phyloP scores from a whole-genome alignment of 2,888 invertebrate species.

The Drosophila paranaensis region DNA sequence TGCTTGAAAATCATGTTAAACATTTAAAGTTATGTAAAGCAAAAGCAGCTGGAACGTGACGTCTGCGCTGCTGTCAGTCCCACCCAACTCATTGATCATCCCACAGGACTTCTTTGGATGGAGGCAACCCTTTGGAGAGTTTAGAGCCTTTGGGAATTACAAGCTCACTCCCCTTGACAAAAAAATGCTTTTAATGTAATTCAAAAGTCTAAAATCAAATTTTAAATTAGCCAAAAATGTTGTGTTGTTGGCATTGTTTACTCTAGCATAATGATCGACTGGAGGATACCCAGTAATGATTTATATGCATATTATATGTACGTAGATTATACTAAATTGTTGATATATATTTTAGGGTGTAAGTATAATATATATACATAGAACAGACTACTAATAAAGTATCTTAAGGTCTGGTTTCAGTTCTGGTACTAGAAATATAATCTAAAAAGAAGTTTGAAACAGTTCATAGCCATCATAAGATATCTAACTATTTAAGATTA shows the following conservation, averaged over 20 bases:
- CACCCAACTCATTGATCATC: not conserved
- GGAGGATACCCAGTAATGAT: not conserved
- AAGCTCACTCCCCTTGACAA: not conserved
- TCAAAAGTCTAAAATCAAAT: not conserved
- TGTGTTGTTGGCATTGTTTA: not conserved
- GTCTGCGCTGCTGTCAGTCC: not conserved
- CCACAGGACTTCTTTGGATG: not conserved
- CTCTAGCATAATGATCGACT: not conserved
- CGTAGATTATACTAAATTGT: too few species aligned
- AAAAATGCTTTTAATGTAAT: slow-evolving; percentile 7
- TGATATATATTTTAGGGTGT: too few species aligned
- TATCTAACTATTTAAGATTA: too few species aligned
- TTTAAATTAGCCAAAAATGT: slow-evolving; percentile 5
- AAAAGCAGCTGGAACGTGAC: too few species aligned
- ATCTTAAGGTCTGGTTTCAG: too few species aligned
- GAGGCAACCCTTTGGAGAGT: not conserved
- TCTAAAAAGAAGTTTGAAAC: too few species aligned
- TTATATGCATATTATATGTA: too few species aligned
- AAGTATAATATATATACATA: too few species aligned
- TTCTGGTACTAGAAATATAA: too few species aligned
- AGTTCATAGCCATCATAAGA: too few species aligned
- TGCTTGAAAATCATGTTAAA: not conserved
- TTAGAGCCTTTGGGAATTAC: not conserved
- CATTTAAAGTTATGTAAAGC: not conserved
- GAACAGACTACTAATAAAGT: too few species aligned